A percentile compares a stretch with the other conserved stretches of the same genome.
Conservation (phyloP, 2,888 invertebrate species). For the Agelastica alni region DNA sequence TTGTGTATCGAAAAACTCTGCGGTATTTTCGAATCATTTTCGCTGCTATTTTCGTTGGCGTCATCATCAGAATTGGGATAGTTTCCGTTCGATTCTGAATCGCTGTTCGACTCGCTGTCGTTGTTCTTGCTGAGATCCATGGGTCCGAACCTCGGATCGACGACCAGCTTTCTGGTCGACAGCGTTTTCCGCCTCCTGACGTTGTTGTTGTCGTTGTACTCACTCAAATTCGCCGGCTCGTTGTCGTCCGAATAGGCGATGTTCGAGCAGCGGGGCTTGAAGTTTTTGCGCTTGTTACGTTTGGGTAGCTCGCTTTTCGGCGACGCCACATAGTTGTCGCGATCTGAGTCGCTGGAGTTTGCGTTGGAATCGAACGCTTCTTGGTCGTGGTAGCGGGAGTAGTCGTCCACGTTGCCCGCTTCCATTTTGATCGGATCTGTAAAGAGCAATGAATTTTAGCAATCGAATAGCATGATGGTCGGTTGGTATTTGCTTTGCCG, state of each 20-base stretch:
- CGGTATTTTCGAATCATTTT: constrained; percentile 51
- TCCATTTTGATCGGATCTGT: constrained; percentile 54
- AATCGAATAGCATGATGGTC: too few species aligned
- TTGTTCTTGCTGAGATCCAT: constrained; percentile 54
- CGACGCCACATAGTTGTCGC: constrained; percentile 48
- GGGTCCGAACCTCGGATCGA: constrained; percentile 46
- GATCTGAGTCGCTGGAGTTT: constrained; percentile 62
- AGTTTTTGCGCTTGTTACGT: constrained; percentile 78
- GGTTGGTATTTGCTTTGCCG: too few species aligned
- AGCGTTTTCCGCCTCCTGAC: constrained; percentile 48
- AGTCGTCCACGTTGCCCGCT: constrained; percentile 47
- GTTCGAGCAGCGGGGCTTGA: constrained; percentile 72
- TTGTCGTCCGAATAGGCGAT: constrained; percentile 59
- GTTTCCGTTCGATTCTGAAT: constrained; percentile 48
- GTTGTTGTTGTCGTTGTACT: constrained; percentile 46
- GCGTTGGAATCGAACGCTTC: constrained; percentile 48
- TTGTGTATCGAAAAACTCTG: constrained; percentile 49
- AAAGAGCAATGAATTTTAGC: too few species aligned
- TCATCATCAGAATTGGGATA: constrained; percentile 56
- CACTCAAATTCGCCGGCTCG: constrained; percentile 37
- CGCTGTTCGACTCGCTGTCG: constrained; percentile 50
- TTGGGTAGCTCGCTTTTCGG: constrained; percentile 63
- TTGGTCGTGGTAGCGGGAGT: constrained; percentile 43
- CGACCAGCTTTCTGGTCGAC: constrained; percentile 45
- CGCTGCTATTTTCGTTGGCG: constrained; percentile 44